Evolutionary conservation across 2,113 vertebrate genomes (phyloP), one percentile per base, ranked within the genome.

Genomic region (Penelope pileata): DNA sequence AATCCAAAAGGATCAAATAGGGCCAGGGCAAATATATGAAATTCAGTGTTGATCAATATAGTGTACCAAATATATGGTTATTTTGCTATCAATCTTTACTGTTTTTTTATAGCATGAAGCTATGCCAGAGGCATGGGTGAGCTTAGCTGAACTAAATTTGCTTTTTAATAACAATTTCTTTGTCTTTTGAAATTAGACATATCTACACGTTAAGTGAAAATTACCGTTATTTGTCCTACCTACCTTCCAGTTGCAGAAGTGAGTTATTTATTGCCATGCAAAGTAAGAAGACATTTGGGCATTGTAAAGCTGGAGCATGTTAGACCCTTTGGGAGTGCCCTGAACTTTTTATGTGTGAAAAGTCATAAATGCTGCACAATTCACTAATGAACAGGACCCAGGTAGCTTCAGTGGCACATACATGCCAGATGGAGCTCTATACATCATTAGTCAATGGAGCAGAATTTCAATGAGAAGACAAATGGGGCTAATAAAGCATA

Each of bases 401-500:
- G 85, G 83, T 77, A 90, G 29, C 56, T 73, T 36, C 64, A 69
- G 64, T 75, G 82, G 66, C 83, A 64, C 73, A 47, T 83, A 70
- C 16, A 4, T 80, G 81, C 69, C 94, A 95, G 92, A 75, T 72
- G 81, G 93, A 95, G 81, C 72, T 79, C 12, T 70, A 21, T 7
- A 40, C 43, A 17, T 76, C 83, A 36, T 19, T 68, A 90, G 75
- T 50, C 94, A 94, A 16, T 2, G 12, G 78, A 68, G 88, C 47
- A 95, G 88, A 45, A 74, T 96, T 96, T 79, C 66, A 48, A 0
- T 12, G 83, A 78, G 59, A 30, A 79, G 72, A 83, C n/a, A 81
- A 93, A 89, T 47, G 62, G 32, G 70, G 45, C 54, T 91, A 82
- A 88, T 79, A 93, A 96, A 85, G 66, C 70, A 47, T 51, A 69